Conservation (phyloP, 1,140 invertebrate genomes). For the Bradysia coprophila region DNA sequence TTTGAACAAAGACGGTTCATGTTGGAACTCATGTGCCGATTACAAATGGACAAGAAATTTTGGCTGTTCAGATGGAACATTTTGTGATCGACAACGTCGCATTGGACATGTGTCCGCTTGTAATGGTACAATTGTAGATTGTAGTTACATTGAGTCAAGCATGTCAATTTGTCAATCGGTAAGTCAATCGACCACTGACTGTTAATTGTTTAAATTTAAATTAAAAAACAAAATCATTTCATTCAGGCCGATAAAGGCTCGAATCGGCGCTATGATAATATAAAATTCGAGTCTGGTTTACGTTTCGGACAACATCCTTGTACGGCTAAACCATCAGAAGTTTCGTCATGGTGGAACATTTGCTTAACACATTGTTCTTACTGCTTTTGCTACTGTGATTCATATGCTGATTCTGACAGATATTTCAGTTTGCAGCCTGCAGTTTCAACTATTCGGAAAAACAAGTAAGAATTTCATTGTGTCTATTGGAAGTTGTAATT, state of each 20-base stretch:
- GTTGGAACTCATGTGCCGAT: not conserved
- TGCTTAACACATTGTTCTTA: constrained; percentile 74
- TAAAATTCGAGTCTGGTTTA: not conserved
- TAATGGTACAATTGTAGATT: not conserved
- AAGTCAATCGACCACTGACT: not conserved
- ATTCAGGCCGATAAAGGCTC: not conserved
- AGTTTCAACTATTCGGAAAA: constrained; percentile 38
- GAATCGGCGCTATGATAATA: not conserved
- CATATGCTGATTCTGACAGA: constrained; percentile 49
- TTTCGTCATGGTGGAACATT: not conserved
- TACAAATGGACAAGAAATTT: not conserved
- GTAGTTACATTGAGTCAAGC: not conserved
- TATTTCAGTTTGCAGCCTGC: constrained; percentile 56
- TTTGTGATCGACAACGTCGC: not conserved
- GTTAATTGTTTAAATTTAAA: not conserved
- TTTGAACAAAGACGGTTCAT: not conserved
- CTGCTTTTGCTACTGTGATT: constrained; percentile 76
- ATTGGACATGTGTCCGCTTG: not conserved
- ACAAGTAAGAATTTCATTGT: constrained; percentile 39
- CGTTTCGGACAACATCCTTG: not conserved
- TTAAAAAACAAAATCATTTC: not conserved
- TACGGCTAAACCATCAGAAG: not conserved
- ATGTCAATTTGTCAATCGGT: not conserved
- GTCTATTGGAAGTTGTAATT: not conserved
- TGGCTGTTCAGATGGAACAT: not conserved